phyloP scores from a whole-genome alignment of 2,888 invertebrate genomes.

The Tolmerus cingulatus region DNA sequence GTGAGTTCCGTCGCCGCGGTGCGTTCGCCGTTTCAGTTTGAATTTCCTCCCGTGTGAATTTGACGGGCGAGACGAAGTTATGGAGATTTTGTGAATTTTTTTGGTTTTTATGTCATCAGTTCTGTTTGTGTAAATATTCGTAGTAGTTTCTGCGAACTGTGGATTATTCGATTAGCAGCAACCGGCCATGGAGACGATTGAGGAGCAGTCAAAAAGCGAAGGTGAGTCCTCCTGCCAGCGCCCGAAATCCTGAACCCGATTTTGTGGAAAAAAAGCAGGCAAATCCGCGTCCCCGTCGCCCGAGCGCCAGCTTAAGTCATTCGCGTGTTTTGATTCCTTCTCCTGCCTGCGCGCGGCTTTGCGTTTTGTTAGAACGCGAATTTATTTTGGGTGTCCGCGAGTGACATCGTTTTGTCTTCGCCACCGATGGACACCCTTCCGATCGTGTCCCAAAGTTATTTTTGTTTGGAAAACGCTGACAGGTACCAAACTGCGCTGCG shows the following conservation, averaged over 20 bases:
- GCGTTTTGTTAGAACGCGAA: background rate
- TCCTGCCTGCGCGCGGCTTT: background rate
- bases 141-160: background rate
- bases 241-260: background rate
- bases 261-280: background rate
- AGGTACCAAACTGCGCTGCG: background rate
- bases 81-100: background rate
- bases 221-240: conserved; percentile 51
- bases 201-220: conserved; percentile 56
- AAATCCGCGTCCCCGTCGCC: background rate
- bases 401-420: background rate
- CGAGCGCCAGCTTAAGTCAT: background rate
- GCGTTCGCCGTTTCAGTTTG: conserved; percentile 33
- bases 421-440: background rate
- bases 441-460: background rate
- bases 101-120: background rate
- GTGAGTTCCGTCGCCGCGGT: background rate
- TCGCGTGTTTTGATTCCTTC: background rate
- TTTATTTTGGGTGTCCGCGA: conserved; percentile 34
- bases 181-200: conserved; percentile 58
- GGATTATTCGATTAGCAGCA: background rate
- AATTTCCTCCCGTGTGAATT: background rate
- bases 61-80: background rate
- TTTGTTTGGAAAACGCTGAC: conserved; percentile 21
- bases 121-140: background rate